Conservation (phyloP, 2,888 invertebrate species). For the Leptura quadrifasciata region DNA sequence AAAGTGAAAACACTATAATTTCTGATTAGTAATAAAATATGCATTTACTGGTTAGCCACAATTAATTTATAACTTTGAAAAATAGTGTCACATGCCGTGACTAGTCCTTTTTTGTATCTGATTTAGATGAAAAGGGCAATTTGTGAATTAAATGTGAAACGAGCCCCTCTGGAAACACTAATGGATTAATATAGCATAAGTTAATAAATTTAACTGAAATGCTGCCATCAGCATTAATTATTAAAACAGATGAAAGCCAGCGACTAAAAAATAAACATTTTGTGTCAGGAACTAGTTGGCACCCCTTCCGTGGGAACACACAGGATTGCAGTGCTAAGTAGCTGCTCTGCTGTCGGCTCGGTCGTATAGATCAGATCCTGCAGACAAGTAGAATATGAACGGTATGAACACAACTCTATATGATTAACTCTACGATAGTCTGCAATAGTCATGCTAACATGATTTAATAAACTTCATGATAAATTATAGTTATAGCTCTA, state of each 20-base stretch:
- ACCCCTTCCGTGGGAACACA: slow-evolving; percentile 64
- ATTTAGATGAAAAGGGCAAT: slow-evolving; percentile 7
- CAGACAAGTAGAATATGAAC: slow-evolving; percentile 40
- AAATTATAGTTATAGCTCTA: slow-evolving; percentile 56
- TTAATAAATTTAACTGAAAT: slow-evolving; percentile 24
- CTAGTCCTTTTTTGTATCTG: background rate
- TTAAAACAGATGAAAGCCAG: slow-evolving; percentile 36
- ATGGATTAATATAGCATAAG: slow-evolving; percentile 1
- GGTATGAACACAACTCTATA: slow-evolving; percentile 43
- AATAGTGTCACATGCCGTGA: slow-evolving; percentile 1
- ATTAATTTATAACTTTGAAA: background rate
- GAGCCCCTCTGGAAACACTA: background rate
- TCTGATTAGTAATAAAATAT: too few species aligned
- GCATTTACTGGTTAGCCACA: too few species aligned
- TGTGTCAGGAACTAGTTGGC: slow-evolving; percentile 68
- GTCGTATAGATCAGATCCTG: slow-evolving; percentile 41
- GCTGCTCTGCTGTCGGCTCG: slow-evolving; percentile 43
- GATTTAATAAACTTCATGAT: slow-evolving; percentile 63
- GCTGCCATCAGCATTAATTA: slow-evolving; percentile 46
- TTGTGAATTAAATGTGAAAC: background rate
- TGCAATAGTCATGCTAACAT: slow-evolving; percentile 60
- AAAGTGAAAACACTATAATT: too few species aligned
- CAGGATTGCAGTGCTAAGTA: slow-evolving; percentile 58
- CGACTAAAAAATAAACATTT: slow-evolving; percentile 48
- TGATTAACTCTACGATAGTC: slow-evolving; percentile 55